phyloP scores from a whole-genome alignment of 2,888 invertebrate species.

The Trachelus tabidus region DNA sequence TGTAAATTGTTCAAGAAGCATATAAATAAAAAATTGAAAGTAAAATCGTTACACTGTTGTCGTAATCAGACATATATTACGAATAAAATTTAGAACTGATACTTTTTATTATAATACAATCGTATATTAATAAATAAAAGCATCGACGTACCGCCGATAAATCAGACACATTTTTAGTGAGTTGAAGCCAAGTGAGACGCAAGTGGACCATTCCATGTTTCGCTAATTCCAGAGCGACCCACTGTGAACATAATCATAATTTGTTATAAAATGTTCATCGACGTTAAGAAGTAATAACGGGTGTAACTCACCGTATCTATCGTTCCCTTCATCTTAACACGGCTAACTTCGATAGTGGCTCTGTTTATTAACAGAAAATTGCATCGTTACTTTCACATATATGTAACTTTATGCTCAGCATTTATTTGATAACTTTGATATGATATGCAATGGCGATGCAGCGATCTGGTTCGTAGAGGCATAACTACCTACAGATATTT shows the following conservation, averaged over 20 bases:
- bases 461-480: not conserved
- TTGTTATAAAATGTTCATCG: not conserved
- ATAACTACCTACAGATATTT: not conserved
- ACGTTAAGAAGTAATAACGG: not conserved
- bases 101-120: not conserved
- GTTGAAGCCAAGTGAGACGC: conserved; percentile 88
- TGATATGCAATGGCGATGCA: not conserved
- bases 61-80: not conserved
- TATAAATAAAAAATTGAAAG: not conserved
- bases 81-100: not conserved
- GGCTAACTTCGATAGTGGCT: conserved; percentile 78
- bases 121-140: not conserved
- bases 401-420: not conserved
- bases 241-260: conserved; percentile 70
- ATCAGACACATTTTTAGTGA: conserved; percentile 78
- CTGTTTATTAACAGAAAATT: conserved; percentile 60
- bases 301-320: conserved; percentile 76
- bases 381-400: not conserved
- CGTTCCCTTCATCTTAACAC: conserved; percentile 76
- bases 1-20: not conserved
- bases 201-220: conserved; percentile 95
- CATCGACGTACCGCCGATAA: conserved; percentile 76
- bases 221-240: conserved; percentile 94
- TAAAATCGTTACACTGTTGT: not conserved
- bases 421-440: not conserved